These are phyloP conservation scores for Eupithecia vulgata DNA, from an alignment of 2,888 invertebrate species.

Conservation along the genomic window DNA sequence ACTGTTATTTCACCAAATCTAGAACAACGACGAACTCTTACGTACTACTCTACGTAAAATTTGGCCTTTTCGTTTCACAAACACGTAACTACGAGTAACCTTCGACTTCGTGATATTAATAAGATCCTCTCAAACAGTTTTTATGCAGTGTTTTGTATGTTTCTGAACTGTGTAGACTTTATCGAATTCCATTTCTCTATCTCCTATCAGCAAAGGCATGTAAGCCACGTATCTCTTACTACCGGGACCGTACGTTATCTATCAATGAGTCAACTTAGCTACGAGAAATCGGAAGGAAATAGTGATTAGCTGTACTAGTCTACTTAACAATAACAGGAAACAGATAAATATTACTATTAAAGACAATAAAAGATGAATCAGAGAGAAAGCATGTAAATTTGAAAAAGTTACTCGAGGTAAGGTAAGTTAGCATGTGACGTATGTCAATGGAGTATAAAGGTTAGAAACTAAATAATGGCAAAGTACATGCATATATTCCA, in stretches of 20 bases:
- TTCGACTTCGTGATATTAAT: neutral
- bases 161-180: neutral
- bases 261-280: constrained; percentile 38
- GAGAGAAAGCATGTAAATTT: neutral
- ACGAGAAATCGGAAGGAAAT: constrained; percentile 37
- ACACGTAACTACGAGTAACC: no score
- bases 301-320: constrained; percentile 19
- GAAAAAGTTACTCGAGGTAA: neutral
- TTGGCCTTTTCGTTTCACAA: no score
- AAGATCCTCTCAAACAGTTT: neutral
- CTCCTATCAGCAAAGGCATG: constrained; percentile 12
- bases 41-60: neutral
- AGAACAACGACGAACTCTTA: neutral
- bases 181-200: constrained; percentile 11
- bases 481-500: no score
- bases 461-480: no score
- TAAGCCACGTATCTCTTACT: constrained; percentile 13
- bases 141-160: neutral
- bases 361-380: constrained; percentile 8
- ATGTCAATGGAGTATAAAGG: no score
- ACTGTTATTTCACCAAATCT: neutral
- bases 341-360: constrained; percentile 14
- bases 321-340: constrained; percentile 27
- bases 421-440: no score
- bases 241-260: constrained; percentile 30